Evolutionary conservation across 1,140 invertebrate genomes (phyloP), one percentile per base, ranked within the genome.

Genomic region (Drosophila sucinea): DNA sequence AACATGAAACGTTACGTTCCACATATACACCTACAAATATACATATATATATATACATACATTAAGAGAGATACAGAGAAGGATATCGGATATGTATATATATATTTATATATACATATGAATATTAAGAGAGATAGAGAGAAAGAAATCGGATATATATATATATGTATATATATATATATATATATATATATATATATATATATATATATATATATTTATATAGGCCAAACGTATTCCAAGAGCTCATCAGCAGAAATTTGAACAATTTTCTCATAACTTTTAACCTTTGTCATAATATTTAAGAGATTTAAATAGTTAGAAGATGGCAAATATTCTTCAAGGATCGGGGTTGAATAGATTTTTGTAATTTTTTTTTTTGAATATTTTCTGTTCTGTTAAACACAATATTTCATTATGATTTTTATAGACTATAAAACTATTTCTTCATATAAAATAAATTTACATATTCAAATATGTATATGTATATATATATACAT

Each of bases 201-300:
- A 51, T 51, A 51, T 51, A 51, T 51, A 10, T 47, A 47, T 25
- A 47, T 51, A 51, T 27, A 51, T 74, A 73, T 74, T 67, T 47
- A 73, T 70, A 73, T 76, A 56, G 74, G 61, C 76, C 70, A 86
- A 83, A 67, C 73, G 83, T 86, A 86, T 89, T 86, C 83, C 83
- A 86, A 56, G 44, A 27, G 72, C 79, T 82, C 79, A 86, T 73
- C 55, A 68, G 69, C 73, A 74, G 41, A 77, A 60, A 56, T 63
- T 77, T 64, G 41, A 73, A 57, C 58, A 51, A 73, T 55, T 55
- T 57, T 76, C 73, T 76, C 73, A 72, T 54, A 63, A 71, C 44
- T 60, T 60, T 51, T 58, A 70, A 70, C 77, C 56, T 63, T 67
- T 80, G 47, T 84, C 70, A 73, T 70, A 57, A 72, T 67, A 69